Base-by-base conservation (phyloP, 2,888 invertebrate genomes). In the Brassicogethes aeneus region DNA sequence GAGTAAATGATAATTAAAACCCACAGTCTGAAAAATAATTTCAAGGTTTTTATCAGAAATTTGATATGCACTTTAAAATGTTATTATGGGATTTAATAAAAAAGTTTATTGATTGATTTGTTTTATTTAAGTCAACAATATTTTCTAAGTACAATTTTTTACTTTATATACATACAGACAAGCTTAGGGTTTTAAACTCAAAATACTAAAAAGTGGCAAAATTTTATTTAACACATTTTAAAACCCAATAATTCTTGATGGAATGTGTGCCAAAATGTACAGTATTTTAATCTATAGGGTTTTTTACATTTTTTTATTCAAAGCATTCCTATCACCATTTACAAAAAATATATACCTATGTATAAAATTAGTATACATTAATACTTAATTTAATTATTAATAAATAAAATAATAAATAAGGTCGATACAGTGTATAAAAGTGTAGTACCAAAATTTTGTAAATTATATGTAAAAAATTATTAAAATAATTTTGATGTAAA, bases 101-200 rank as follows among this genome's bases (percentile, higher is more conserved):
- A 23, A 23, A 23, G 23, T 23, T 10, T 5, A 23, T 23, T 23
- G 23, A 23, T 7, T 7, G 23, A 7, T 10, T 23, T 23, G 10
- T 10, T 23, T 23, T 23, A 23, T 34, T 34, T 34, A 34, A 34
- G 34, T 34, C 34, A 34, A 34, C 34, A 34, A 34, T 23, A 34
- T 33, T 8, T 32, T 13, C 34, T 34, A 34, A 34, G 34, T 34
- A 34, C 34, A 34, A 14, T 15, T 13, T 10, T 32, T 32, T 5
- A 33, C 13, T 14, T 3, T 34, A 23, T 23, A 7, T 23, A 23
- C 23, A 23, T 23, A 23, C 23, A 23, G 23, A 7, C 10, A 23
- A 10, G 23, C 23, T 5, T 23, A n/a, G 23, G 23, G 23, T 23
- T 23, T 23, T 10, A 23, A 23, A n/a, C n/a, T n/a, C n/a, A n/a